Conservation (phyloP, 2,113 vertebrate genomes). For the Hyperoodon ampullatus region DNA sequence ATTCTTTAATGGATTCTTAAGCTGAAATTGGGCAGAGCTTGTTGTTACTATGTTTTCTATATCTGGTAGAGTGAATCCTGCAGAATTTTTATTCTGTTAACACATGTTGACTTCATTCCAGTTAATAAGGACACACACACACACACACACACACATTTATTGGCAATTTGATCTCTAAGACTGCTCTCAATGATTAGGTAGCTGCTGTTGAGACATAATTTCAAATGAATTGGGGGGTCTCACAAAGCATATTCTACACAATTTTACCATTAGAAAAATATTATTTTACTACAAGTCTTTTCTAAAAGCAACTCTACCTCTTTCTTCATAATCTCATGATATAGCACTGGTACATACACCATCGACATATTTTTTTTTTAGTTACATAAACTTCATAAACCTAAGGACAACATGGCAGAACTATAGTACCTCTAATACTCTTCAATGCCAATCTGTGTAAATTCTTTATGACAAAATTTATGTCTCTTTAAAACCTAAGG, state of each 20-base stretch:
- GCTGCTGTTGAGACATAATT: neutral
- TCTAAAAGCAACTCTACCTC: neutral
- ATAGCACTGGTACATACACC: neutral
- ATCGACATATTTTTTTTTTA: neutral
- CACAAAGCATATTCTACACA: neutral
- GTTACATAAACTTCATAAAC: neutral
- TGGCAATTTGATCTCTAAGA: neutral
- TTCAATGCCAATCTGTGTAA: neutral
- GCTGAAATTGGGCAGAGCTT: neutral
- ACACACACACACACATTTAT: neutral
- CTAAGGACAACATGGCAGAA: neutral
- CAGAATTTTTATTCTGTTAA: neutral
- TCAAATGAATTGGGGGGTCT: neutral
- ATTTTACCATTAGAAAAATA: neutral
- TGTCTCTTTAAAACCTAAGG: constrained; percentile 8
- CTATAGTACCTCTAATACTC: neutral
- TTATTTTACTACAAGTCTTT: neutral
- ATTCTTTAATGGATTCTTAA: neutral
- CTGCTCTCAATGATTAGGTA: neutral
- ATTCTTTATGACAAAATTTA: neutral
- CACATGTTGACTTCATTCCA: neutral
- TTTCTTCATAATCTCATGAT: neutral
- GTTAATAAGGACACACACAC: neutral
- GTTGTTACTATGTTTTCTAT: neutral
- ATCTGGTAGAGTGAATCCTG: neutral